A percentile compares a stretch with the other conserved stretches of the same genome.
Evolutionary conservation across 2,888 invertebrate genomes (phyloP).

Genomic region (Mycalesis mineus): DNA sequence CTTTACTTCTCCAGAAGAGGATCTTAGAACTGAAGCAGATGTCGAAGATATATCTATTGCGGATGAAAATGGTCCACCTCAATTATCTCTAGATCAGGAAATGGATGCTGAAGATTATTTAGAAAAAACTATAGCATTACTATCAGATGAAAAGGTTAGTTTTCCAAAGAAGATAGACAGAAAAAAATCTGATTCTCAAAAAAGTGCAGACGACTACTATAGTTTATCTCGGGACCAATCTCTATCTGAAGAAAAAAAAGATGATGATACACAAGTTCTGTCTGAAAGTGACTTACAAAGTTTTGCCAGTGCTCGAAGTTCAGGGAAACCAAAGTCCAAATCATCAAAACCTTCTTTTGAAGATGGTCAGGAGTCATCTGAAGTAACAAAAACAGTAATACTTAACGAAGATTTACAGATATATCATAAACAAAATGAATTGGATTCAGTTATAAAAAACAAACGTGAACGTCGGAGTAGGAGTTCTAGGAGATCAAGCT

Average conservation of each 20-base stretch:
- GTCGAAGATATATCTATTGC: slow-evolving; percentile 90
- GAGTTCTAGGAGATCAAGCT: slow-evolving; percentile 63
- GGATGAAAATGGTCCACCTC: slow-evolving; percentile 80
- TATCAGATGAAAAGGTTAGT: slow-evolving; percentile 75
- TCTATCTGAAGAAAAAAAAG: slow-evolving; percentile 77
- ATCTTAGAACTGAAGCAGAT: slow-evolving; percentile 90
- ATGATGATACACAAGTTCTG: slow-evolving; percentile 77
- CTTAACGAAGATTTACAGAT: slow-evolving; percentile 51
- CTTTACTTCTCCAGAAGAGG: slow-evolving; percentile 87
- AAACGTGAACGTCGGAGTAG: slow-evolving; percentile 64
- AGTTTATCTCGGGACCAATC: slow-evolving; percentile 81
- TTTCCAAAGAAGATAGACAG: slow-evolving; percentile 79
- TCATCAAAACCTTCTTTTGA: slow-evolving; percentile 51
- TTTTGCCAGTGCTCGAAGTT: slow-evolving; percentile 82
- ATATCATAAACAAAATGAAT: slow-evolving; percentile 26
- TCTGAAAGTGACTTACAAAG: slow-evolving; percentile 81
- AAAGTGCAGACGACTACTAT: slow-evolving; percentile 80
- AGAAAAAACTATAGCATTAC: slow-evolving; percentile 65
- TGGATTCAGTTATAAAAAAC: slow-evolving; percentile 38
- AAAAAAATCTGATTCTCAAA: slow-evolving; percentile 81
- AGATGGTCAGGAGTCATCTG: slow-evolving; percentile 55
- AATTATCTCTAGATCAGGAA: slow-evolving; percentile 72
- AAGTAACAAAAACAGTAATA: slow-evolving; percentile 49
- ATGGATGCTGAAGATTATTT: slow-evolving; percentile 75
- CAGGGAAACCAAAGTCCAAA: slow-evolving; percentile 64